Evolutionary conservation across 2,888 invertebrate species (phyloP).

Genomic region (Zelleria hepariella): DNA sequence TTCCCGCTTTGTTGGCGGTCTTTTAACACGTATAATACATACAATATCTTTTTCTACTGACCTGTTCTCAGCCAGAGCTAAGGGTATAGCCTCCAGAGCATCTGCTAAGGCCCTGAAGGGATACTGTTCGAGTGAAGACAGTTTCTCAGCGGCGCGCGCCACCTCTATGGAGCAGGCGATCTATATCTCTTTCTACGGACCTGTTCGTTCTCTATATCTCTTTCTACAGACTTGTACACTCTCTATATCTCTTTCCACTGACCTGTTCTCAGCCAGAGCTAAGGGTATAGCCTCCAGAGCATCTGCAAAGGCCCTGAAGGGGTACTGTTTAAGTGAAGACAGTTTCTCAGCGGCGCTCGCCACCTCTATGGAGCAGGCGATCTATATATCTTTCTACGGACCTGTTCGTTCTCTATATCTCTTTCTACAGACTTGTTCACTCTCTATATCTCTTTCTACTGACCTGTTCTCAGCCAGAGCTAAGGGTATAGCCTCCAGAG

Average conservation of each 20-base stretch:
- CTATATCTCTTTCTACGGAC: no score
- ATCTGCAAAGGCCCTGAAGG: conserved; percentile 95
- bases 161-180: conserved; percentile 95
- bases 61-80: conserved; percentile 96
- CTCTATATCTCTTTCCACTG: no score
- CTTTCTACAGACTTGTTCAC: no score
- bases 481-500: conserved; percentile 93
- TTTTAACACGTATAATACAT: no score
- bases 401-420: no score
- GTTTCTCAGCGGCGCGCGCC: conserved; percentile 87
- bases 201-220: no score
- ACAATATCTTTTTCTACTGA: no score
- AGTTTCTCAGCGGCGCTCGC: conserved; percentile 89
- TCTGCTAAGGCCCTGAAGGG: conserved; percentile 96
- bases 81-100: conserved; percentile 93
- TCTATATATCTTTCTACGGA: no score
- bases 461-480: conserved; percentile 95
- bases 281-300: conserved; percentile 95
- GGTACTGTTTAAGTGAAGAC: conserved; percentile 95
- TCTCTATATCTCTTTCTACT: no score
- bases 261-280: conserved; percentile 94
- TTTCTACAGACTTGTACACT: no score
- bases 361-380: conserved; percentile 93
- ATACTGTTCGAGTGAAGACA: conserved; percentile 95
- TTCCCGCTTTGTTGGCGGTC: no score